Percentiles rank a stretch among this genome's conserved stretches.
Evolutionary conservation across 2,797 vertebrate genomes (phyloP).

Genomic region (Poeciliopsis turneri): DNA sequence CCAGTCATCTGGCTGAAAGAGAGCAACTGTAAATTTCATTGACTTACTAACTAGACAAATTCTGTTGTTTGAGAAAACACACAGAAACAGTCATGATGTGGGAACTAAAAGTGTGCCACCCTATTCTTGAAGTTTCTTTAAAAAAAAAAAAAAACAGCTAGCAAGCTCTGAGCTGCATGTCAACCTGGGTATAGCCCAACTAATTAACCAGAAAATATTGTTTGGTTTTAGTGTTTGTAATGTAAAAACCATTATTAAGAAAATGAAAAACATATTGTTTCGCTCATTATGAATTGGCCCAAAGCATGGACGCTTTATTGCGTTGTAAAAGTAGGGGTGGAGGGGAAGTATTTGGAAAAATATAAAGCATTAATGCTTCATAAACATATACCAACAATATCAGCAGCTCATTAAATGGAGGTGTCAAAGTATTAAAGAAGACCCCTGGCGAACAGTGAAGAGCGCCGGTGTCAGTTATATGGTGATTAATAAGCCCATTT

Average conservation of each 20-base stretch:
- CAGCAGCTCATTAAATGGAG: neutral
- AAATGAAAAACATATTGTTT: neutral
- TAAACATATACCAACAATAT: neutral
- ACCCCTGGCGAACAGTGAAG: neutral
- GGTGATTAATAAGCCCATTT: neutral
- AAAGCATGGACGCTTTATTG: neutral
- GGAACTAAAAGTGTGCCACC: neutral
- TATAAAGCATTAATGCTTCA: neutral
- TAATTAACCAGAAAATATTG: neutral
- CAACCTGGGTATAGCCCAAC: neutral
- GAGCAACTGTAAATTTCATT: neutral
- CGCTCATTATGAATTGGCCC: neutral
- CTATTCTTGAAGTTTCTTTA: neutral
- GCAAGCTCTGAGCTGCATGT: neutral
- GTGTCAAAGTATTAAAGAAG: neutral
- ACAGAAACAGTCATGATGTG: neutral
- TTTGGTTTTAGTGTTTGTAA: neutral
- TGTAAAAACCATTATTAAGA: neutral
- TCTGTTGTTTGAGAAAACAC: neutral
- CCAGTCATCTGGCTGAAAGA: neutral
- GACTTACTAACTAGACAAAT: neutral
- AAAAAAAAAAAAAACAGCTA: neutral
- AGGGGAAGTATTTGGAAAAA: neutral
- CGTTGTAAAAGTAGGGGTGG: neutral
- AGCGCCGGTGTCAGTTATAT: neutral